A percentile compares a stretch with the other conserved stretches of the same genome.
Evolutionary conservation across 23 tunicate genomes (phyloP).

Genomic region (Ascidia mentula): DNA sequence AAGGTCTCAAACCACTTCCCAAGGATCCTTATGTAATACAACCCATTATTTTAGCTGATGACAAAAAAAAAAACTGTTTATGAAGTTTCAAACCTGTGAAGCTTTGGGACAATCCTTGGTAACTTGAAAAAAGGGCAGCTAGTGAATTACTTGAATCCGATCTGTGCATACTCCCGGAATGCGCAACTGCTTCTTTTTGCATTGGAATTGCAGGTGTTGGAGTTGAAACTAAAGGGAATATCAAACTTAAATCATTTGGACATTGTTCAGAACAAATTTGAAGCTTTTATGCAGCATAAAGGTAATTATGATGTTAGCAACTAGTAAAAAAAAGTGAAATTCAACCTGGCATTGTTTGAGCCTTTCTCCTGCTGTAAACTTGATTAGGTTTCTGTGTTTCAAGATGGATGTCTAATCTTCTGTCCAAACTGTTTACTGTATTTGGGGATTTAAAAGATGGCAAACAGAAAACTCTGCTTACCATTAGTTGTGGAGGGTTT

Average conservation of each 20-base stretch:
- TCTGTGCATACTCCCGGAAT: background rate
- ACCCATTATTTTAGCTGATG: background rate
- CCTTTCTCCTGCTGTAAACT: slow-evolving; percentile 69
- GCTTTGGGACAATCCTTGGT: background rate
- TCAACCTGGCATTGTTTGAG: slow-evolving; percentile 85
- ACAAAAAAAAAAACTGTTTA: background rate
- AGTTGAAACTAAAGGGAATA: slow-evolving; percentile 10
- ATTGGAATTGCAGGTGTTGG: slow-evolving; percentile 6
- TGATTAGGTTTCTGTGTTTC: slow-evolving; percentile 28
- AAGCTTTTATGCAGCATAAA: too few species aligned
- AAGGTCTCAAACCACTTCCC: slow-evolving; percentile 17
- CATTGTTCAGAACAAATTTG: too few species aligned
- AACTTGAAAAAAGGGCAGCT: background rate
- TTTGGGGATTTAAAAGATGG: slow-evolving; percentile 10
- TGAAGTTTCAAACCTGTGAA: background rate
- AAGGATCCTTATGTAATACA: slow-evolving; percentile 28
- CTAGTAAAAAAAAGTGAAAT: background rate
- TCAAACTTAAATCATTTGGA: too few species aligned
- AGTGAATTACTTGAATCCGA: background rate
- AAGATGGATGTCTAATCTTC: slow-evolving; percentile 56
- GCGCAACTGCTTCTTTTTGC: background rate
- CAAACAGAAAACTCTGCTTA: slow-evolving; percentile 51
- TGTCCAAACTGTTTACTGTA: slow-evolving; percentile 44
- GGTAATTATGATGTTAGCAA: too few species aligned
- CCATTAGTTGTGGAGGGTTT: slow-evolving; percentile 31